A percentile compares a stretch with the other conserved stretches of the same genome.
These are phyloP conservation scores for Drosophila nannoptera DNA, from an alignment of 1,140 invertebrate species.

Conservation along the genomic window DNA sequence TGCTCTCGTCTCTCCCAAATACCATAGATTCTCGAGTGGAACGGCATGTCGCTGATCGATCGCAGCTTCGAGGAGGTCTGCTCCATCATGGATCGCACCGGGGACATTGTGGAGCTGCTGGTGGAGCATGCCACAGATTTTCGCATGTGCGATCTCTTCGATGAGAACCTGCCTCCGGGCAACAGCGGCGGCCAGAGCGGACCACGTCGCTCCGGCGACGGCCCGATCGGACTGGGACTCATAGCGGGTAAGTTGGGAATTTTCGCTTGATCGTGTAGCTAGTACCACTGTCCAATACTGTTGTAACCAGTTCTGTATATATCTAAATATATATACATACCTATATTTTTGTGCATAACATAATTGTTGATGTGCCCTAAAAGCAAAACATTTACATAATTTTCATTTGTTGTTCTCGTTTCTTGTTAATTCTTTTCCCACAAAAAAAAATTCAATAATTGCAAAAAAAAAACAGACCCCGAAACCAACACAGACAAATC, in stretches of 20 bases:
- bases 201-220: constrained; percentile 73
- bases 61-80: constrained; percentile 94
- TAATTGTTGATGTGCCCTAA: constrained; percentile 31
- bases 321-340: constrained; percentile 1
- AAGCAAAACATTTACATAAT: constrained; percentile 60
- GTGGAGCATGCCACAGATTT: constrained; percentile 88
- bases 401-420: constrained; percentile 73
- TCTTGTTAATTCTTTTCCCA: constrained; percentile 65
- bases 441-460: constrained; percentile 19
- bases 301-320: constrained; percentile 28
- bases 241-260: constrained; percentile 72
- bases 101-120: constrained; percentile 89
- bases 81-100: constrained; percentile 89
- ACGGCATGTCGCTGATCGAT: constrained; percentile 90
- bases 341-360: constrained; percentile 16
- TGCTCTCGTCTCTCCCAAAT: constrained; percentile 17
- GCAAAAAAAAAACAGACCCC: constrained; percentile 60
- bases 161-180: constrained; percentile 80
- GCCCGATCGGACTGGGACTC: constrained; percentile 71
- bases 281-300: constrained; percentile 2
- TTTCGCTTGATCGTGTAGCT: constrained; percentile 2
- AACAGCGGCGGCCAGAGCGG: constrained; percentile 71
- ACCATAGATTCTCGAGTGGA: constrained; percentile 87
- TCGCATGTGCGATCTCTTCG: constrained; percentile 84
- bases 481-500: constrained; percentile 87